Evolutionary conservation across 2,113 vertebrate species (phyloP), one percentile per base, ranked within the genome.

Genomic region (Strigops habroptila): DNA sequence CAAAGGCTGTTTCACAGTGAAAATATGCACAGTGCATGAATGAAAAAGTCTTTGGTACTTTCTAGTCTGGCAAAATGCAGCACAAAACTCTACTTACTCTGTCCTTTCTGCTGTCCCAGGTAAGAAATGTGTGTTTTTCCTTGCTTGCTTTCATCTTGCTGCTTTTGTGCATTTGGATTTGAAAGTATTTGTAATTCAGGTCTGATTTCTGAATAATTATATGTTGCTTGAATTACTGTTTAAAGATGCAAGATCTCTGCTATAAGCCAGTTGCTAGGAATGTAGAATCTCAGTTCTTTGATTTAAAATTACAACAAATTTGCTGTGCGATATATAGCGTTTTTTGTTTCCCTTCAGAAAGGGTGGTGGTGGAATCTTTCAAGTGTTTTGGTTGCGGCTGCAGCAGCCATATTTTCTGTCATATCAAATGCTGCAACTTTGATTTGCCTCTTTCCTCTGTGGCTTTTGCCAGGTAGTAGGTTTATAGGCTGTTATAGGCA

Each of bases 1-100:
- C 98, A 98, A 98, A 98, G 98, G 97, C 98, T 98, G 98, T 98
- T 98, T 98, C 98, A 99, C 99, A 98, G 98, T 98, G 99, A 99
- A 99, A 99, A 99, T 99, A 99, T 99, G 99, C 99, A 98, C 99
- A 99, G 98, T 99, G 98, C 98, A 97, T 98, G 98, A 98, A 98
- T 98, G 98, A 98, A 97, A 98, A 98, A 98, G 98, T 97, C 98
- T 99, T 97, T 95, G 95, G 97, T 98, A 95, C 97, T 97, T 98
- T 98, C 97, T 98, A 98, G 98, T 99, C 98, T 98, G 95, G 98
- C 97, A 98, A 98, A 97, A 98, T 99, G 99, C 98, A 99, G 98
- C 98, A 97, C 93, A 97, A 97, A 98, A 97, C 98, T 97, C 98
- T 98, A 97, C 96, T 99, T 95, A 94, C 98, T 96, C 84, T 99